Evolutionary conservation across 2,888 invertebrate species (phyloP).

Genomic region (Amphiduros pacificus): DNA sequence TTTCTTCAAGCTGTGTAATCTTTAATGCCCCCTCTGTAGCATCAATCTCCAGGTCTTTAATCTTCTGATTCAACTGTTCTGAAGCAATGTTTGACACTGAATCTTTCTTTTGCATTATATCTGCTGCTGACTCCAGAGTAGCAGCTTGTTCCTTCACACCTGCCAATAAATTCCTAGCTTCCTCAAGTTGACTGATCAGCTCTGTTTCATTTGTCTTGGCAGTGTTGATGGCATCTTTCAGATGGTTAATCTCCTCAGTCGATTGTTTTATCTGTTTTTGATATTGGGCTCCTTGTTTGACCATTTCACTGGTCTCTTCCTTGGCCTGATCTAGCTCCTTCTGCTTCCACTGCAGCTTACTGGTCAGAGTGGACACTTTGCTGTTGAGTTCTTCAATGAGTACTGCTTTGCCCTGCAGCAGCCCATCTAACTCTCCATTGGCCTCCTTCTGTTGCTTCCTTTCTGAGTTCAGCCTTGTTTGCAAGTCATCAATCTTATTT

Average conservation of each 20-base stretch:
- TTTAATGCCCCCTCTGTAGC: too few relatives aligned
- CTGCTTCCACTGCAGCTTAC: conserved; percentile 23
- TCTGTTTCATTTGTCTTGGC: too few relatives aligned
- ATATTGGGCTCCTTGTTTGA: conserved; percentile 18
- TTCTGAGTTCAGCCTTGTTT: conserved; percentile 1
- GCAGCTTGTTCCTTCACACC: too few relatives aligned
- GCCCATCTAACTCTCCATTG: conserved; percentile 4
- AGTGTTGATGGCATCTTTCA: too few relatives aligned
- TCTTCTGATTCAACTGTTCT: too few relatives aligned
- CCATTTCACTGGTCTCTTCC: conserved; percentile 6
- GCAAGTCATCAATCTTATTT: conserved; percentile 8
- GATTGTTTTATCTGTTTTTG: conserved; percentile 12
- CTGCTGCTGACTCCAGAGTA: too few relatives aligned
- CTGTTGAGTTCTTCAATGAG: conserved; percentile 13
- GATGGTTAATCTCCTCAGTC: not conserved
- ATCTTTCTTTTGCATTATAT: too few relatives aligned
- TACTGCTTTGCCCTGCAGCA: conserved; percentile 13
- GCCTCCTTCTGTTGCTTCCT: conserved; percentile 9
- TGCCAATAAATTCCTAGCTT: too few relatives aligned
- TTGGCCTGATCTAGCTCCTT: conserved; percentile 35
- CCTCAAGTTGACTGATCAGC: too few relatives aligned
- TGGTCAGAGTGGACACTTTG: not conserved
- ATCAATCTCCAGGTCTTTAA: too few relatives aligned
- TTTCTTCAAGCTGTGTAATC: not conserved
- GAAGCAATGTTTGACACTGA: too few relatives aligned